Conservation (phyloP, 2,888 invertebrate species). For the Lasioglossum figueresi region DNA sequence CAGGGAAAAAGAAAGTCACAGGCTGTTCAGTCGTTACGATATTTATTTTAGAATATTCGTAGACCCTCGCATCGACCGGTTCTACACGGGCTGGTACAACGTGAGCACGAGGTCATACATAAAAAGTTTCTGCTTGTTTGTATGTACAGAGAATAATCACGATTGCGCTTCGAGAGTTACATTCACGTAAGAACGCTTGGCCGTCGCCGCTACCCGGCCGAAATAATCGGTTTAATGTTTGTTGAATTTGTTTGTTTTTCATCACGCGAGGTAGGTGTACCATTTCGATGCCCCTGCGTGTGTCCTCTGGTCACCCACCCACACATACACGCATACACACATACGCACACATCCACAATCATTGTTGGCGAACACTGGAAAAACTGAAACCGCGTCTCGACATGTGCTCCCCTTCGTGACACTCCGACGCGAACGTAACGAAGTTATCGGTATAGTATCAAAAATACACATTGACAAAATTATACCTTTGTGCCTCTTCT, state of each 20-base stretch:
- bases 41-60: constrained; percentile 66
- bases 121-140: constrained; percentile 58
- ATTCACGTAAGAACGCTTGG: constrained; percentile 39
- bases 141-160: constrained; percentile 58
- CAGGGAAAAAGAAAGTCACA: neutral
- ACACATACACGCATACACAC: neutral
- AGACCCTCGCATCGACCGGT: constrained; percentile 40
- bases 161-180: constrained; percentile 48
- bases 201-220: constrained; percentile 14
- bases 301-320: neutral
- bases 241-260: neutral
- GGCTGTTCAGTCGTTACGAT: constrained; percentile 56
- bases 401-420: neutral
- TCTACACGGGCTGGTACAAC: constrained; percentile 32
- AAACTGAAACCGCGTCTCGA: constrained; percentile 22
- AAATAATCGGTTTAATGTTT: constrained; percentile 44
- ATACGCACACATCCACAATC: neutral
- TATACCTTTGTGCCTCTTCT: constrained; percentile 46
- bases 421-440: constrained; percentile 37
- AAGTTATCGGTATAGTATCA: constrained; percentile 53
- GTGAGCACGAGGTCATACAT: constrained; percentile 57
- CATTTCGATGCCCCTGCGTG: neutral
- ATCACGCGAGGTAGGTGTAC: constrained; percentile 44
- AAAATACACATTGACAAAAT: constrained; percentile 58
- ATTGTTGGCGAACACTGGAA: constrained; percentile 7